Base-by-base conservation (phyloP, 2,113 vertebrate species). In the Rhabdomys dilectus region DNA sequence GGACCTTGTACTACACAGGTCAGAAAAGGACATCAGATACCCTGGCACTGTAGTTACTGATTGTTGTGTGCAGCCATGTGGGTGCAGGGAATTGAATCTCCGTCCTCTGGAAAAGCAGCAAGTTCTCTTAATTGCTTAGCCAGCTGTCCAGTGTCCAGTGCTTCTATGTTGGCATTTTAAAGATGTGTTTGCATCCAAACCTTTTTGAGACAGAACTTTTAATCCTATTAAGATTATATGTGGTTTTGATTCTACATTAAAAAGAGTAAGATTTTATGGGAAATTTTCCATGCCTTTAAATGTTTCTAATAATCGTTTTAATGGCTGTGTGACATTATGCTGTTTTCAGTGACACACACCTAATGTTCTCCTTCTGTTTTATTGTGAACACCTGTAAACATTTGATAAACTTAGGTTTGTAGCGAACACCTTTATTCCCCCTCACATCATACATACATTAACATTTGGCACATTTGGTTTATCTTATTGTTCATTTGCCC, bases 161-260 rank as follows among this genome's bases (percentile, higher is more conserved):
- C 36, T 22, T 21, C 22, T 36, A 3, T 39, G 36, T 39, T 39
- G 56, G 56, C 22, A 82, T 82, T 39, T 60, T 39, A 60, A 58
- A 82, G 58, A 6, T 26, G 12, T 76, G 31, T 91, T 24, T 75
- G 39, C 31, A 89, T 89, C 64, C 22, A 76, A 81, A 91, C 17
- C 62, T 77, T 87, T 87, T 85, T 68, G 70, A 94, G 42, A 73
- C 15, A 68, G 75, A 86, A 93, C 48, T 72, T 68, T 66, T 89
- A 58, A 88, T 85, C 70, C 48, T 60, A 1, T 48, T 53, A 48
- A 93, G 29, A 92, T 80, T 81, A 60, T 94, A 39, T 81, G 10
- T 77, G 19, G 51, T n/a, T 81, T 81, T 81, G 56, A 56, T 22
- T 75, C 36, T 58, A 39, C 53, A 15, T 4, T 81, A 36, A 58